Base-by-base conservation (phyloP, 2,113 vertebrate genomes). In the Parus major region DNA sequence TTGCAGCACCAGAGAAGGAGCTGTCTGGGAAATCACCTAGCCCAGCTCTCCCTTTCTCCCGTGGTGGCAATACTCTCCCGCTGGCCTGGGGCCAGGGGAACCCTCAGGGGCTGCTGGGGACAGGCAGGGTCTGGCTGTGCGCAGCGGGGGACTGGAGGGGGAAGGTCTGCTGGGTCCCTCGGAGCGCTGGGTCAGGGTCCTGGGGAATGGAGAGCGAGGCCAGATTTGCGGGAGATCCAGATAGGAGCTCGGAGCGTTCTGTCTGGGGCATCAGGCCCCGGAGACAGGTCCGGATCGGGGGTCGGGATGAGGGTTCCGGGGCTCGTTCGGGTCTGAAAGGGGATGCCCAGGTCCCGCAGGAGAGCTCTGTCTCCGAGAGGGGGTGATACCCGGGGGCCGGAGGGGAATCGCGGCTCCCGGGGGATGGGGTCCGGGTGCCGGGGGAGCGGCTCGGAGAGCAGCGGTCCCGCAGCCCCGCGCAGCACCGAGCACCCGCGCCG, bases 121-220 rank as follows among this genome's bases (percentile, higher is more conserved):
- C 39, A 35, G 63, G 27, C 44, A 68, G 49, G 56, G 42, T 29
- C 52, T 0, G 3, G 35, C 86, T 49, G 31, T 3, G 36, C 27
- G 42, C 1, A 0, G 7, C 8, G 31, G 61, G n/a, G 52, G 33
- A 11, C 12, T 7, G 60, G 7, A 50, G 2, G 3, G 23, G 24
- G 13, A 36, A 65, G 36, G 39, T 60, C 27, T 35, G 55, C 8
- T 16, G 52, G 56, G 20, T 87, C 10, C 33, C 64, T 25, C 1
- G 0, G 36, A 22, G 19, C 47, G n/a, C 41, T 56, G 60, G 42
- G 20, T 73, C 42, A 35, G 47, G 21, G 52, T 85, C 14, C 29
- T 1, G 3, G 44, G 53, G 31, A 60, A 46, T 0, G 12, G 15
- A 33, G 19, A n/a, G 16, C 0, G 4, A 72, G 29, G 35, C 6